Evolutionary conservation across 2,888 invertebrate species (phyloP), one percentile per base, ranked within the genome.

Genomic region (Leucania comma): DNA sequence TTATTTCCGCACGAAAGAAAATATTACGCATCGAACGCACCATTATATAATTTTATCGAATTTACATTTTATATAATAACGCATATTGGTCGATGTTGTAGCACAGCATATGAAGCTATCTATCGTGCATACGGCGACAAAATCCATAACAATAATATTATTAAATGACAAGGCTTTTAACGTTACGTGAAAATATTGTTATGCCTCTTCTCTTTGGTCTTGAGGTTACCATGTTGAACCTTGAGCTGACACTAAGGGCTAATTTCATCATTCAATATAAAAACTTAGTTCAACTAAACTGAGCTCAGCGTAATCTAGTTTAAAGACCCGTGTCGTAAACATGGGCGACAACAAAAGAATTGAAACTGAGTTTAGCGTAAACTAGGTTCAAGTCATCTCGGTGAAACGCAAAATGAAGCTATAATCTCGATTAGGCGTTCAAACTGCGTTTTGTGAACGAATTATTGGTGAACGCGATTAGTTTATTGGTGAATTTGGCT

Each of bases 151-250:
- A 80, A 80, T 72, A 82, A 81, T 67, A 60, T 75, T 61, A 82
- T 80, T 78, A 85, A 82, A 85, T 82, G 83, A 78, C 84, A 82
- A 85, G 82, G 83, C 83, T 85, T 85, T 85, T 85, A 85, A 67
- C 78, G 80, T 85, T 69, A 75, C 73, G 73, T 66, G 74, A 80
- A 83, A 82, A 83, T 82, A 64, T 77, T 72, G 76, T 80, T 82
- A 72, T 66, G 68, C 72, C 71, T 80, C 75, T 68, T 78, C 75
- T 66, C 74, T 65, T 61, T 35, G 48, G 42, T 68, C 48, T 68
- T 80, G 63, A 63, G 67, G 64, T 75, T 74, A 50, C 50, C 64
- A 58, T 70, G 29, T 68, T 78, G 73, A 63, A 38, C 32, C 32
- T 74, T 69, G 42, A 70, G 26, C 68, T 26, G 48, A 60, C 60